Conservation (phyloP, 2,113 vertebrate species). For the Tamias sibiricus region DNA sequence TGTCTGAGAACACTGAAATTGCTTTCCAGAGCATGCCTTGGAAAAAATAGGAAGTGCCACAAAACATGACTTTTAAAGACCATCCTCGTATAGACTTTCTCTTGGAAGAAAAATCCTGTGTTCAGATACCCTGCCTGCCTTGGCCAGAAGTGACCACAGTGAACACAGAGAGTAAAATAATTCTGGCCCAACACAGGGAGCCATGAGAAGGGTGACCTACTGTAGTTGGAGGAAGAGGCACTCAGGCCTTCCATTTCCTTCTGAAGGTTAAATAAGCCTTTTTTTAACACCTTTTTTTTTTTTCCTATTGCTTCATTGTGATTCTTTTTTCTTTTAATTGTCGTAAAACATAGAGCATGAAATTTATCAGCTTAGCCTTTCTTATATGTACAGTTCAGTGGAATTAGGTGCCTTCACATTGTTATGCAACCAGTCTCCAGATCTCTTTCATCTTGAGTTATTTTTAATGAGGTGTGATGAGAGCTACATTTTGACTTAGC, state of each 20-base stretch:
- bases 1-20: slow-evolving; percentile 45
- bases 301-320: not conserved
- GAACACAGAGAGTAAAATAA: not conserved
- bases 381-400: not conserved
- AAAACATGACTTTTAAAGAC: slow-evolving; percentile 2
- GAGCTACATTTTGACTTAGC: not conserved
- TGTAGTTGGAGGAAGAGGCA: not conserved
- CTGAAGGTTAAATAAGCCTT: not conserved
- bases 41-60: not conserved
- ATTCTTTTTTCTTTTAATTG: slow-evolving; percentile 2
- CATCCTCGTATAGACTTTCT: not conserved
- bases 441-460: not conserved
- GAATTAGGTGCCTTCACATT: not conserved
- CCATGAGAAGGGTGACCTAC: not conserved
- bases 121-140: not conserved
- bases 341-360: not conserved
- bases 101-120: not conserved
- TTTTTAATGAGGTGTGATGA: not conserved
- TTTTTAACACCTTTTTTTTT: not conserved
- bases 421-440: not conserved
- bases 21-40: slow-evolving; percentile 38
- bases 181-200: not conserved
- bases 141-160: not conserved
- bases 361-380: not conserved
- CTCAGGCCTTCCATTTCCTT: not conserved